These are phyloP conservation scores for Melieria omissa DNA, from an alignment of 2,888 invertebrate species.

Conservation along the genomic window DNA sequence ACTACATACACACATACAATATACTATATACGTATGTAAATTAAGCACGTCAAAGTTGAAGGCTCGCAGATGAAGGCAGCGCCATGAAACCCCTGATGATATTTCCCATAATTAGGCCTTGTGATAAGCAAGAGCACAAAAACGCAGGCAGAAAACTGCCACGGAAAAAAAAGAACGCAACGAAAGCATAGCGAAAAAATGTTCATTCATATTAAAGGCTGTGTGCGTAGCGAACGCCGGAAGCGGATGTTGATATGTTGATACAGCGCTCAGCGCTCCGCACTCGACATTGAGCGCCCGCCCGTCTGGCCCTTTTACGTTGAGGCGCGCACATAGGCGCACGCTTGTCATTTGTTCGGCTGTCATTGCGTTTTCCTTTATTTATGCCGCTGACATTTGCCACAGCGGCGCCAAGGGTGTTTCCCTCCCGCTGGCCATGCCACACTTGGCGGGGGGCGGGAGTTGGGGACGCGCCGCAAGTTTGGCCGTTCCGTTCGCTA, in stretches of 20 bases:
- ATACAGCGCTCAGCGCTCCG: neutral
- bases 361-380: constrained; percentile 34
- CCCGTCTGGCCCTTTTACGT: neutral
- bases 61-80: neutral
- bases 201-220: constrained; percentile 7
- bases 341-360: constrained; percentile 1
- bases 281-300: neutral
- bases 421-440: neutral
- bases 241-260: constrained; percentile 46
- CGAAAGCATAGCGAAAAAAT: neutral
- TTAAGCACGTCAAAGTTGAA: constrained; percentile 17
- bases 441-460: too few relatives aligned
- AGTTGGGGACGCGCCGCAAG: too few relatives aligned
- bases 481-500: too few relatives aligned
- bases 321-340: neutral
- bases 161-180: constrained; percentile 35
- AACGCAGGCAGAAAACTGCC: constrained; percentile 56
- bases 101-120: constrained; percentile 38
- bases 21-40: constrained; percentile 27
- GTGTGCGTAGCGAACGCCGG: constrained; percentile 32
- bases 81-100: constrained; percentile 10
- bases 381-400: constrained; percentile 44
- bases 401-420: constrained; percentile 42
- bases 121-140: constrained; percentile 48
- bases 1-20: neutral